Evolutionary conservation across 2,888 invertebrate genomes (phyloP), one percentile per base, ranked within the genome.

Genomic region (Tachystola acroxantha): DNA sequence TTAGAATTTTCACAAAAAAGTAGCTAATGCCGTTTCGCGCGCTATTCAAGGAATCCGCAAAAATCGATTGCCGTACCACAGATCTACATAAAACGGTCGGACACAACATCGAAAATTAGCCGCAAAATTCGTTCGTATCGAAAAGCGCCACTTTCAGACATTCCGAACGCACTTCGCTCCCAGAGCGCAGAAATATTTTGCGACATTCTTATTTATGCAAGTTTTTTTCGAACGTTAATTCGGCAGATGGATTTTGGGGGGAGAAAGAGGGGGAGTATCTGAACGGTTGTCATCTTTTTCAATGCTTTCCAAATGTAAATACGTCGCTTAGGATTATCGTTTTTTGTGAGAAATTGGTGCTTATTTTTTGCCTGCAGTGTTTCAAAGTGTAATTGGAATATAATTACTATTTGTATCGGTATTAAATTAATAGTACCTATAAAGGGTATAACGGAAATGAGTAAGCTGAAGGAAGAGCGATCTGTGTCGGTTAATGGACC

Each of bases 171-270:
- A n/a, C n/a, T n/a, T n/a, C 16, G n/a, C 14, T 34, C 34, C 34
- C 34, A 10, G 7, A 20, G 32, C 32, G 14, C n/a, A 12, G 10
- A 25, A 24, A 12, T 33, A 25, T 33, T 66, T 76, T 64, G 24
- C 60, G 56, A 66, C 62, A 53, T 68, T 63, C 60, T 59, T 62
- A 59, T 74, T 71, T 64, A 62, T 67, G 64, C 64, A 58, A 42
- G 47, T 48, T 52, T 68, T 55, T 77, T 73, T 72, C 65, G 47
- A 69, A 72, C 61, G 68, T 64, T 75, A 79, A 79, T 80, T 70
- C 68, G 44, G 60, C 59, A 72, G 66, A 81, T 82, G 78, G 71
- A 70, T 81, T 79, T 70, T 53, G 56, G 59, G 57, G 63, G 50
- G 54, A n/a, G n/a, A 24, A 7, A 45, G 39, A 29, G 36, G 40